Conservation (phyloP, 2,113 vertebrate genomes). For the Panthera uncia region DNA sequence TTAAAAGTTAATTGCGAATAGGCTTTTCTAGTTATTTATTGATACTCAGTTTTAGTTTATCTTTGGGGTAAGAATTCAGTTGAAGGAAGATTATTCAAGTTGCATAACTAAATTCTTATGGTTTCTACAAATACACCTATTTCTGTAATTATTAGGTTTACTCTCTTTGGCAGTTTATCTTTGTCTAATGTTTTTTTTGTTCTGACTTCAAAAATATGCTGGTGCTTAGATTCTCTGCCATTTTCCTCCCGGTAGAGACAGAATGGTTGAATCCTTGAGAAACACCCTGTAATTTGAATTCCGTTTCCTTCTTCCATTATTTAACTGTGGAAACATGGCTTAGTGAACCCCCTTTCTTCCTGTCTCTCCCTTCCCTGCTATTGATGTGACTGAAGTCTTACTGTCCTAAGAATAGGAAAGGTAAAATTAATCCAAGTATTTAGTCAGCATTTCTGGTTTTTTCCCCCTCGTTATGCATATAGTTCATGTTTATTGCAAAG, state of each 20-base stretch:
- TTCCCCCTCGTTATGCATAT: not conserved
- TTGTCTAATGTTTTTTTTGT: not conserved
- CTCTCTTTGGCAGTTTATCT: not conserved
- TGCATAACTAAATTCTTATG: not conserved
- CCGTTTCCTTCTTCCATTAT: conserved; percentile 47
- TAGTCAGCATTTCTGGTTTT: not conserved
- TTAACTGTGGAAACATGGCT: conserved; percentile 36
- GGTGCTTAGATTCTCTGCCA: not conserved
- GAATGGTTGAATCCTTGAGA: conserved; percentile 42
- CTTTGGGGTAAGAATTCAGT: conserved; percentile 14
- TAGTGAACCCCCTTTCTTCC: not conserved
- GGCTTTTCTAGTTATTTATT: conserved; percentile 67
- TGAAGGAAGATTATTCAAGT: not conserved
- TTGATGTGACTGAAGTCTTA: not conserved
- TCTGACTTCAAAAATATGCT: conserved; percentile 7
- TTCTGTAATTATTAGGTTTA: conserved; percentile 18
- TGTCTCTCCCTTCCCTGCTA: not conserved
- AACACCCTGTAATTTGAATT: conserved; percentile 40
- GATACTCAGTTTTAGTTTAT: conserved; percentile 47
- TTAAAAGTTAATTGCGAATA: conserved; percentile 64
- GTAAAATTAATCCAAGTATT: not conserved
- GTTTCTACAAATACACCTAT: not conserved
- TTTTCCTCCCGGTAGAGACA: conserved; percentile 27
- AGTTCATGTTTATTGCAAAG: conserved; percentile 1
- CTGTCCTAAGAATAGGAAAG: conserved; percentile 3